Conservation (phyloP, 2,113 vertebrate genomes). For the Channa argus region DNA sequence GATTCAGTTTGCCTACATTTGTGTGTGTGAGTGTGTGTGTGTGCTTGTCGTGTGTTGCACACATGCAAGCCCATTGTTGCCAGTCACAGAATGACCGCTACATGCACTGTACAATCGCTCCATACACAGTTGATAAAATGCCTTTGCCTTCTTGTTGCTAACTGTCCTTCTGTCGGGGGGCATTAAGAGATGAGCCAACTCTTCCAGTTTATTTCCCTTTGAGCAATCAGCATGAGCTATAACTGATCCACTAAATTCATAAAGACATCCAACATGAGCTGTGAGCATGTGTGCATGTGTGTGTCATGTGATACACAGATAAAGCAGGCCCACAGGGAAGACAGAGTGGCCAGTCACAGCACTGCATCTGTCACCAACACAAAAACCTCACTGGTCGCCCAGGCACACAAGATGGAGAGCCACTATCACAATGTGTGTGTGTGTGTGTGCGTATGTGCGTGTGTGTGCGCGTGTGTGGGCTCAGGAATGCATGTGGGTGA, state of each 20-base stretch:
- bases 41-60: no score
- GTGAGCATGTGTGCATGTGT: conserved; percentile 5
- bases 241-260: conserved; percentile 33
- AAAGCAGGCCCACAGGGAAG: conserved; percentile 43
- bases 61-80: background rate
- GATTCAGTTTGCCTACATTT: conserved; percentile 12
- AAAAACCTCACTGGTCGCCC: conserved; percentile 63
- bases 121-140: conserved; percentile 5
- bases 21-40: no score
- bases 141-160: conserved; percentile 8
- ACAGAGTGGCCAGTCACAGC: conserved; percentile 48
- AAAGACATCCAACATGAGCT: conserved; percentile 43
- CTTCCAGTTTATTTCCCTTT: conserved; percentile 47
- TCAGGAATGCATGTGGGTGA: conserved; percentile 36
- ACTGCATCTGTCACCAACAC: conserved; percentile 64
- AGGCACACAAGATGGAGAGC: conserved; percentile 53
- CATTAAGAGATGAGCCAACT: conserved; percentile 27
- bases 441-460: conserved; percentile 21
- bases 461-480: conserved; percentile 17
- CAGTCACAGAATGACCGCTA: conserved; percentile 11
- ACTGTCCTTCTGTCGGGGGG: conserved; percentile 2
- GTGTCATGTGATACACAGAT: conserved; percentile 59
- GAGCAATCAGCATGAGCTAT: conserved; percentile 23
- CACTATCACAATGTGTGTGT: conserved; percentile 35
- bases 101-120: background rate